phyloP scores from a whole-genome alignment of 2,113 vertebrate species.

The Brienomyrus longianalis region DNA sequence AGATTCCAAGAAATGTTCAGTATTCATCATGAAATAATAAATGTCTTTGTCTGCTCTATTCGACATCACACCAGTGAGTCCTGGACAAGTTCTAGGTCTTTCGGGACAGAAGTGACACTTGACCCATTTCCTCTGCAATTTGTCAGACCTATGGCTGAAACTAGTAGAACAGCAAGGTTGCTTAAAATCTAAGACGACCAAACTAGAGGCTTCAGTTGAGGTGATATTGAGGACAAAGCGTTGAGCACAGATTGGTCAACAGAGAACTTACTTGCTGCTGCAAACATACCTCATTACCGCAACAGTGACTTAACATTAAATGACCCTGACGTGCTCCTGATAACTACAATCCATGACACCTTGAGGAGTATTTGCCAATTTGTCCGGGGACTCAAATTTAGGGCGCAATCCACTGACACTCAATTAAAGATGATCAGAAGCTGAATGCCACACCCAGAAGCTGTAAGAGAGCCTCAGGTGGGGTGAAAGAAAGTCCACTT shows the following conservation, averaged over 20 bases:
- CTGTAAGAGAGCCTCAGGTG: not conserved
- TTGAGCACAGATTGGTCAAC: not conserved
- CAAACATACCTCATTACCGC: not conserved
- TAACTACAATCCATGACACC: not conserved
- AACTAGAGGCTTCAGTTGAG: not conserved
- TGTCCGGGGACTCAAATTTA: not conserved
- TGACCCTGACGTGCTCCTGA: not conserved
- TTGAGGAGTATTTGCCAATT: not conserved
- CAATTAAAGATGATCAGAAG: not conserved
- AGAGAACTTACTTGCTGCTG: not conserved
- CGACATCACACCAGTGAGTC: not conserved
- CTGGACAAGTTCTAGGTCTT: not conserved
- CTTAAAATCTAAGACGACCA: not conserved
- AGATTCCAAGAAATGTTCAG: not conserved
- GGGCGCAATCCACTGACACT: not conserved
- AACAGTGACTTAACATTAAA: not conserved
- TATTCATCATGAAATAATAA: not conserved
- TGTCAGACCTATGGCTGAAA: not conserved
- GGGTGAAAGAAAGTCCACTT: not conserved
- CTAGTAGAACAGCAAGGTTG: not conserved
- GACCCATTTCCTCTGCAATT: not conserved
- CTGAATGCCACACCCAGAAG: not conserved
- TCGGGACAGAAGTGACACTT: not conserved
- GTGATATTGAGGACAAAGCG: not conserved
- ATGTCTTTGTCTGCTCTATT: not conserved